These are phyloP conservation scores for Brachionus koreanus DNA, from an alignment of 1,140 invertebrate genomes.

Conservation along the genomic window DNA sequence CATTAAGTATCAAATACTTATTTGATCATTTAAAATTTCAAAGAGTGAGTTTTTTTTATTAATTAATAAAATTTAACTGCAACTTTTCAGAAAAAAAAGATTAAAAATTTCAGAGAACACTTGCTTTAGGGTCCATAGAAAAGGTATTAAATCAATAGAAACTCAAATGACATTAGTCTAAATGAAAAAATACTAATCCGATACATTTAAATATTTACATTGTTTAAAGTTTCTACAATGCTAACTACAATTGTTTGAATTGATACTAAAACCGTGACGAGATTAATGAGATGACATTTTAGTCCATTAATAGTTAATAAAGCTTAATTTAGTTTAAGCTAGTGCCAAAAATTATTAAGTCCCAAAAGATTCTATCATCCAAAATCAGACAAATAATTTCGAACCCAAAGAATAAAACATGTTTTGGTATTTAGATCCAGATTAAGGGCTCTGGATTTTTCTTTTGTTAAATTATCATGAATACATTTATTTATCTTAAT, in stretches of 20 bases:
- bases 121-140: not conserved
- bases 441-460: slow-evolving; percentile 25
- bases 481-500: slow-evolving; percentile 16
- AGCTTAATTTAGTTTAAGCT: not conserved
- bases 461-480: not conserved
- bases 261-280: not conserved
- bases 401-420: not conserved
- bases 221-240: not conserved
- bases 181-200: not conserved
- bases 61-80: not conserved
- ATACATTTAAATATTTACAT: slow-evolving; percentile 4
- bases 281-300: slow-evolving; percentile 4
- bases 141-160: not conserved
- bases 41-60: not conserved
- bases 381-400: not conserved
- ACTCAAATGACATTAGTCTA: not conserved
- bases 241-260: not conserved
- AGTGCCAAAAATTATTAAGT: not conserved
- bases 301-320: not conserved
- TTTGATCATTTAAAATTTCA: not conserved
- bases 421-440: slow-evolving; percentile 15
- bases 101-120: too few relatives aligned
- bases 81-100: too few relatives aligned
- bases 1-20: not conserved
- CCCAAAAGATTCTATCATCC: not conserved